Base-by-base conservation (phyloP, 2,888 invertebrate species). In the Ganaspis brasiliensis region DNA sequence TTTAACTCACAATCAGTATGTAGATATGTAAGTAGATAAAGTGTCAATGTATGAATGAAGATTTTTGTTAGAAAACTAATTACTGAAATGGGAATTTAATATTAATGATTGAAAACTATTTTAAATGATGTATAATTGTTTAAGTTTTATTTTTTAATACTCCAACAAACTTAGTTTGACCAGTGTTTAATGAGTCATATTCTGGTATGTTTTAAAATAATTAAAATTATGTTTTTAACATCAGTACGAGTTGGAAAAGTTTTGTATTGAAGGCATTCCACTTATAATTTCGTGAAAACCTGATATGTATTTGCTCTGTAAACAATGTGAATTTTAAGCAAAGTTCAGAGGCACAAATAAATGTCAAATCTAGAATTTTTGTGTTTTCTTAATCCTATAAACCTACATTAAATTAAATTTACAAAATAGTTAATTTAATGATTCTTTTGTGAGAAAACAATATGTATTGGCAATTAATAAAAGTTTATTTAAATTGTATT, bases 261-360 rank as follows among this genome's bases (percentile, higher is more conserved):
- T 56, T 73, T 61, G 52, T 52, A 52, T 52, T 52, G 16, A 52
- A 14, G 21, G 37, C 37, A 45, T 63, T 63, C 40, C 40, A 19
- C 40, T 19, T 63, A 40, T 12, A 24, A 45, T 63, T 21, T 63
- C 40, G 5, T 63, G 21, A 8, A 21, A 24, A 26, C 1, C 24
- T 26, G 4, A 21, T 49, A n/a, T 6, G 10, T 57, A 2, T 40
- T 24, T n/a, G 24, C 45, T 67, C 67, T 67, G 45, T 45, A 40
- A 67, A 26, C 9, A 24, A 16, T 9, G 10, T 31, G 31, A 31
- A 57, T n/a, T 57, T 57, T 31, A 31, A 52, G 16, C 16, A 67
- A 40, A 67, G n/a, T 37, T 40, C 14, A 24, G 67, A 67, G 40
- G 67, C 67, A 67, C 67, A 67, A 67, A 67, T 67, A 67, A 67